phyloP scores from a whole-genome alignment of 2,888 invertebrate genomes.

The Seira ritae region DNA sequence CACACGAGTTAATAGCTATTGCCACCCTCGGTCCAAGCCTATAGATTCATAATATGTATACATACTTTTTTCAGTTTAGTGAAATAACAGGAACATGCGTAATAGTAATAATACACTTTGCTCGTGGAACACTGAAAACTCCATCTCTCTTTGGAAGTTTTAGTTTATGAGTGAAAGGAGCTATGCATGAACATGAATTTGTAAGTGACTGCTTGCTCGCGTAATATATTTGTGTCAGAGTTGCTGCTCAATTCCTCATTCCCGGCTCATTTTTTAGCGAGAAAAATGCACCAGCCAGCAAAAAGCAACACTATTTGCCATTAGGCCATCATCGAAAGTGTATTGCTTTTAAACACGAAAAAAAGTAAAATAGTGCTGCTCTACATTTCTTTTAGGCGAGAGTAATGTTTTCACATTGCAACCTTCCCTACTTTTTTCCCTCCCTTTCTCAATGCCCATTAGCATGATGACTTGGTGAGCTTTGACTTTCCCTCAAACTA shows the following conservation, averaged over 20 bases:
- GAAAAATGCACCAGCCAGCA: no score
- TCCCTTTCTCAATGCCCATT: conserved; percentile 48
- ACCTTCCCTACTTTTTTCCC: neutral
- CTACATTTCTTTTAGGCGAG: neutral
- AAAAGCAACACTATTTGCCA: conserved; percentile 26
- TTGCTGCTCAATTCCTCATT: conserved; percentile 23
- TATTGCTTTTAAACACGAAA: conserved; percentile 56
- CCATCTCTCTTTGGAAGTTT: neutral
- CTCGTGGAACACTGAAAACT: conserved; percentile 1
- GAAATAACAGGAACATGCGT: conserved; percentile 38
- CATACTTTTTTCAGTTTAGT: no score
- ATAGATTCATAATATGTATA: no score
- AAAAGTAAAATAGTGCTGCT: conserved; percentile 6
- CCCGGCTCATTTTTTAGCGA: conserved; percentile 33
- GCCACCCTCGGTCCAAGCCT: no score
- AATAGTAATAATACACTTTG: no score
- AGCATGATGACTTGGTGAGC: conserved; percentile 50
- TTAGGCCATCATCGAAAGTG: conserved; percentile 26
- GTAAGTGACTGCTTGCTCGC: conserved; percentile 32
- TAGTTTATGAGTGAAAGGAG: no score
- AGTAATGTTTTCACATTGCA: neutral
- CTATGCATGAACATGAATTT: conserved; percentile 8
- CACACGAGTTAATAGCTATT: no score
- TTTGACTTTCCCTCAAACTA: neutral
- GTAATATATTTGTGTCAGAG: conserved; percentile 51